Evolutionary conservation across 2,113 vertebrate genomes (phyloP).

Genomic region (Crotalus horridus): DNA sequence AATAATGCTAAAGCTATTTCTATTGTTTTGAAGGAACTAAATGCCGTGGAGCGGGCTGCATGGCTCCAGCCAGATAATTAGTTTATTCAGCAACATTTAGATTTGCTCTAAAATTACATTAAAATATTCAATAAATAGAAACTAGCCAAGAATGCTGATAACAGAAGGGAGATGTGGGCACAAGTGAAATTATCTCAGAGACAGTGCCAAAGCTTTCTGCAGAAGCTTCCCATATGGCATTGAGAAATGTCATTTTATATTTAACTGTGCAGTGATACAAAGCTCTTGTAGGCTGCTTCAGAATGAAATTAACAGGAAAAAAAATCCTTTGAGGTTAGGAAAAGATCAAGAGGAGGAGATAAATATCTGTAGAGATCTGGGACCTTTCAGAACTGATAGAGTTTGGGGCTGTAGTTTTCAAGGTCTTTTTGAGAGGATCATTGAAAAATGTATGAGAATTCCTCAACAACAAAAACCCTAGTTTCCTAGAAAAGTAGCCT

Average conservation of each 20-base stretch:
- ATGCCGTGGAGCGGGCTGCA: background rate
- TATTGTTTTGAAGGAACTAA: conserved; percentile 2
- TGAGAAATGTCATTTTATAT: conserved; percentile 32
- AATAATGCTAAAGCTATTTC: background rate
- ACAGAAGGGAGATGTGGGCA: conserved; percentile 37
- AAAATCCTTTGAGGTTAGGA: conserved; percentile 15
- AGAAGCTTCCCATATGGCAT: conserved; percentile 44
- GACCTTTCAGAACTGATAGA: background rate
- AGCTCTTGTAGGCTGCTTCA: conserved; percentile 23
- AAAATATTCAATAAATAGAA: conserved; percentile 64
- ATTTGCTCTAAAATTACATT: conserved; percentile 61
- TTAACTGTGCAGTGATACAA: conserved; percentile 41
- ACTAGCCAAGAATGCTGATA: conserved; percentile 40
- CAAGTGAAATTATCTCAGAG: conserved; percentile 40
- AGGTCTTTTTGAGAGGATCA: background rate
- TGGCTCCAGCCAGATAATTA: conserved; percentile 44
- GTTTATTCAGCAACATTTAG: conserved; percentile 65
- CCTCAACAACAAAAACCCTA: background rate
- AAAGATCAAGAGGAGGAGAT: background rate
- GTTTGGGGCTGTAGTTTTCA: background rate
- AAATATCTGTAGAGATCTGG: background rate
- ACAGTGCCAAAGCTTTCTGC: conserved; percentile 44
- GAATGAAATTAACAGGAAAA: conserved; percentile 13
- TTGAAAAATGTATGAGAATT: background rate
- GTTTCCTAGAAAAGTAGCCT: background rate